A percentile compares a stretch with the other conserved stretches of the same genome.
These are phyloP conservation scores for Crotalus helleri DNA, from an alignment of 2,113 vertebrate genomes.

Conservation along the genomic window DNA sequence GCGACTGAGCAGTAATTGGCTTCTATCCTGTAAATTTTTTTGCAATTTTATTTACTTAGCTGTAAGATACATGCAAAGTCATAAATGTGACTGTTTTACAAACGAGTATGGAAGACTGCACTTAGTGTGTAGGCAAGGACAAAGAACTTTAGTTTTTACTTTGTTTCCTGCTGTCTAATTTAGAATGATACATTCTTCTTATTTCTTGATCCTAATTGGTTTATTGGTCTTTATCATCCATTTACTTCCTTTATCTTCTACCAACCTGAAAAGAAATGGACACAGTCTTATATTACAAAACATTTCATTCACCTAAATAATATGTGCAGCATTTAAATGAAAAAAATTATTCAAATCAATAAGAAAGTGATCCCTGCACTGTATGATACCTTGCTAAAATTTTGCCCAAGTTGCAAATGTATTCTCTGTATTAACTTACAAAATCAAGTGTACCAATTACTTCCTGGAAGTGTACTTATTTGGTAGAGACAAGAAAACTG, in stretches of 20 bases:
- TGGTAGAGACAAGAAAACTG: not conserved
- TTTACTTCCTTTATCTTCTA: not conserved
- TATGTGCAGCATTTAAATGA: not conserved
- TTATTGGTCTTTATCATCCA: not conserved
- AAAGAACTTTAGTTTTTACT: not conserved
- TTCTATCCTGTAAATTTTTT: not conserved
- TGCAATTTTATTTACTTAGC: not conserved
- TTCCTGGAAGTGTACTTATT: slow-evolving; percentile 7
- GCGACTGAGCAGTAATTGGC: not conserved
- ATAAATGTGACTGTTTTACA: not conserved
- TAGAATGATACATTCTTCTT: not conserved
- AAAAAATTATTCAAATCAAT: not conserved
- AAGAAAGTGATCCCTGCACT: not conserved
- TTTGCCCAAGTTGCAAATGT: not conserved
- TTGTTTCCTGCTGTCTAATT: not conserved
- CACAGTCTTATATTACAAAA: not conserved
- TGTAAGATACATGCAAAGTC: not conserved
- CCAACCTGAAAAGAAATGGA: not conserved
- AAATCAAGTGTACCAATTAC: not conserved
- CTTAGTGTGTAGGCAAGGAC: not conserved
- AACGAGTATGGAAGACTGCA: not conserved
- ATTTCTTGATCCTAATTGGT: not conserved
- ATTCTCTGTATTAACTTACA: not conserved
- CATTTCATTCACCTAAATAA: not conserved
- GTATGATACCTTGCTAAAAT: not conserved